Percentiles rank a stretch among this genome's conserved stretches.
Evolutionary conservation across 1,140 invertebrate genomes (phyloP).

Genomic region (Plodia interpunctella): DNA sequence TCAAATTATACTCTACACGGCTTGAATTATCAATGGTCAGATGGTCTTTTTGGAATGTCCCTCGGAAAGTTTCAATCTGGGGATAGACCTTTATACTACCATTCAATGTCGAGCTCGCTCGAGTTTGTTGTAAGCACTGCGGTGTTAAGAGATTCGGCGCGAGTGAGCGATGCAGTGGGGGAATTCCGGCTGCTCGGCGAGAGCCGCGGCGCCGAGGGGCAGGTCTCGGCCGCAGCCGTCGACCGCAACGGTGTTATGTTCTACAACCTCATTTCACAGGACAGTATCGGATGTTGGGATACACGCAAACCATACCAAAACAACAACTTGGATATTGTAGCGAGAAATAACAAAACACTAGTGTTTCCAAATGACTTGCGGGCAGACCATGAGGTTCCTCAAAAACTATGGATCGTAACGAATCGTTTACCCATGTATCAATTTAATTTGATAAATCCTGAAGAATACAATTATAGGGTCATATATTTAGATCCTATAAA

Average conservation of each 20-base stretch:
- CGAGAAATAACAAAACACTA: slow-evolving; percentile 79
- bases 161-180: slow-evolving; percentile 75
- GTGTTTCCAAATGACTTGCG: slow-evolving; percentile 88
- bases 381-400: slow-evolving; percentile 82
- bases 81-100: slow-evolving; percentile 84
- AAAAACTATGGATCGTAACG: slow-evolving; percentile 85
- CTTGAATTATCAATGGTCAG: slow-evolving; percentile 87
- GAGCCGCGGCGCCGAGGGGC: slow-evolving; percentile 79
- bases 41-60: slow-evolving; percentile 88
- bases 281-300: slow-evolving; percentile 89
- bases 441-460: slow-evolving; percentile 81
- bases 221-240: slow-evolving; percentile 84
- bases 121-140: slow-evolving; percentile 85
- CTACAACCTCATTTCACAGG: slow-evolving; percentile 85
- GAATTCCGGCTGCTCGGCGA: slow-evolving; percentile 82
- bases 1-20: slow-evolving; percentile 84
- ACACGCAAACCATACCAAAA: slow-evolving; percentile 83
- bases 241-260: slow-evolving; percentile 87
- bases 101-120: slow-evolving; percentile 86
- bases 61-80: slow-evolving; percentile 79
- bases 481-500: slow-evolving; percentile 80
- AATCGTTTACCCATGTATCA: slow-evolving; percentile 86
- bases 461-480: slow-evolving; percentile 84
- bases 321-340: slow-evolving; percentile 81
- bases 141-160: slow-evolving; percentile 80